These are phyloP conservation scores for Lepidurus apus DNA, from an alignment of 1,140 invertebrate genomes.

Conservation along the genomic window DNA sequence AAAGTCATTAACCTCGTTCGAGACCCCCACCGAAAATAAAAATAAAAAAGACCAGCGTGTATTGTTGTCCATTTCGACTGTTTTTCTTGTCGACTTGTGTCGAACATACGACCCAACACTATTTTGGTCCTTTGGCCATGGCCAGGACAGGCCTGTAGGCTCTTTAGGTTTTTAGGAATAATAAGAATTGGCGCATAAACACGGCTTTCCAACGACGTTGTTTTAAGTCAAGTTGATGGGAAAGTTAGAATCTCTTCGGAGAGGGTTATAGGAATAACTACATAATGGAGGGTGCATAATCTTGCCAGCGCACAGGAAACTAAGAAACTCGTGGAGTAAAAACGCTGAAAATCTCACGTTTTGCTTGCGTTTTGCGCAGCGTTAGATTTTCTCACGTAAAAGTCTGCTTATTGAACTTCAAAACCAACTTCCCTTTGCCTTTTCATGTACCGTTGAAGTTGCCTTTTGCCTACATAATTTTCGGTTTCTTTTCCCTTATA, in stretches of 20 bases:
- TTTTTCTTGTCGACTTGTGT: neutral
- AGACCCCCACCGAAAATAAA: no score
- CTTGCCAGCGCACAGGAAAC: neutral
- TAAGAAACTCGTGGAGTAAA: neutral
- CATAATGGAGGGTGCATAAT: neutral
- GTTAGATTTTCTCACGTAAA: neutral
- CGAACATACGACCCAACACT: neutral
- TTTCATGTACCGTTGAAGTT: no score
- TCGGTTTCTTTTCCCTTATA: constrained; percentile 57
- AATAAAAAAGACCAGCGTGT: no score
- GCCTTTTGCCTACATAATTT: constrained; percentile 11
- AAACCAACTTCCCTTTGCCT: no score
- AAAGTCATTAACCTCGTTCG: no score
- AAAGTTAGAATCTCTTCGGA: neutral
- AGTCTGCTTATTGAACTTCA: no score
- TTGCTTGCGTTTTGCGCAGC: neutral
- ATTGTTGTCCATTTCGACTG: no score
- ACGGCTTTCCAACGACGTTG: neutral
- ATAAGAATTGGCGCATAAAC: neutral
- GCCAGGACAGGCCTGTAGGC: neutral
- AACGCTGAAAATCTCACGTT: neutral
- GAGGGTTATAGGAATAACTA: neutral
- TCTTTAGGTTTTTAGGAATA: neutral
- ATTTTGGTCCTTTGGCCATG: neutral
- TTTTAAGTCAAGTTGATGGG: neutral